Conservation (phyloP, 1,140 invertebrate genomes). For the Mamestra configurata region DNA sequence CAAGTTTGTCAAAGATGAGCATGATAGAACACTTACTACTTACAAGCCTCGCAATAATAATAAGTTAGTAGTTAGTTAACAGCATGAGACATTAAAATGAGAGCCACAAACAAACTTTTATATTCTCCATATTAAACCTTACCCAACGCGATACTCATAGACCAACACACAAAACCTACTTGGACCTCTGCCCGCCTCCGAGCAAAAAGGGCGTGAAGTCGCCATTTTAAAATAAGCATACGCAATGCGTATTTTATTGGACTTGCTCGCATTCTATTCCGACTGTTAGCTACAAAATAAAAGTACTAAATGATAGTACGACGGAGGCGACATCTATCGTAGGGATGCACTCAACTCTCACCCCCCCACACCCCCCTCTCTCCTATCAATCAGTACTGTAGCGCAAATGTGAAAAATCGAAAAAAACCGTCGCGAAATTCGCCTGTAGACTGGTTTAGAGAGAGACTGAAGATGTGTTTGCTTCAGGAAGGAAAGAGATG, state of each 20-base stretch:
- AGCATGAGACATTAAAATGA: no score
- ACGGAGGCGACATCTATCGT: slow-evolving; percentile 54
- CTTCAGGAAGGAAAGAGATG: slow-evolving; percentile 52
- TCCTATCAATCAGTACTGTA: slow-evolving; percentile 70
- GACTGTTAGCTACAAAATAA: slow-evolving; percentile 39
- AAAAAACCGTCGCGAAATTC: slow-evolving; percentile 63
- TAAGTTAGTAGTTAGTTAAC: no score
- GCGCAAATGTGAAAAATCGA: slow-evolving; percentile 70
- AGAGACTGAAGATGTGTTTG: slow-evolving; percentile 59
- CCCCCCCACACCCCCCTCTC: slow-evolving; percentile 11
- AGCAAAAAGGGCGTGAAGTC: slow-evolving; percentile 27
- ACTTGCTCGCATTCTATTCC: slow-evolving; percentile 31
- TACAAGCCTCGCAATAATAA: no score
- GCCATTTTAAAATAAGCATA: slow-evolving; percentile 49
- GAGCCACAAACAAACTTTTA: background rate
- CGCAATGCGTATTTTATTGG: slow-evolving; percentile 49
- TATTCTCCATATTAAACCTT: slow-evolving; percentile 8
- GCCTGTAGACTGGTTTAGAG: slow-evolving; percentile 63
- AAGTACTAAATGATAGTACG: slow-evolving; percentile 33
- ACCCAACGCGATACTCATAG: slow-evolving; percentile 8
- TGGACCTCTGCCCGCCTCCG: slow-evolving; percentile 32
- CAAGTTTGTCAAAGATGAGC: no score
- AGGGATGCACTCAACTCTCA: slow-evolving; percentile 43
- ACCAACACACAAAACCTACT: slow-evolving; percentile 19
- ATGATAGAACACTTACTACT: no score